Evolutionary conservation across 92 coral and sea anemone species (phyloP).

Genomic region (Palythoa heliodiscus): DNA sequence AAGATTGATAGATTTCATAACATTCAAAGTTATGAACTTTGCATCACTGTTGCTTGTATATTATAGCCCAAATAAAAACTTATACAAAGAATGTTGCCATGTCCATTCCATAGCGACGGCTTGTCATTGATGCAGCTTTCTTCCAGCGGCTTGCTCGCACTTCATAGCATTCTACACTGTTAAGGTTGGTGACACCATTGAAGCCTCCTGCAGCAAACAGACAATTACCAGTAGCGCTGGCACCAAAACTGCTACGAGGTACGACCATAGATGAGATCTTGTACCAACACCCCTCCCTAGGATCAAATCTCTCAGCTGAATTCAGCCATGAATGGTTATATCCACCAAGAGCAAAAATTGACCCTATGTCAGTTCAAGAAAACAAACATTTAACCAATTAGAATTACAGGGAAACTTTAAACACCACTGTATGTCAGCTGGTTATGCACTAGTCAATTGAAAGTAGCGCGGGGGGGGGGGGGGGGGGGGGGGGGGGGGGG

Average conservation of each 20-base stretch:
- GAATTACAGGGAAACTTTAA: too few species aligned
- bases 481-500: too few species aligned
- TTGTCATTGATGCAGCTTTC: conserved; percentile 64
- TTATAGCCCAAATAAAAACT: neutral
- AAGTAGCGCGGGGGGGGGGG: too few species aligned
- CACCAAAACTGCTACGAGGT: conserved; percentile 72
- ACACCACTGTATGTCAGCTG: too few species aligned
- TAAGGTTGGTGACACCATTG: conserved; percentile 74
- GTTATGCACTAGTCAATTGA: too few species aligned
- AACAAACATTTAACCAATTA: neutral
- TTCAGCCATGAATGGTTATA: conserved; percentile 67
- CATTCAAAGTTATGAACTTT: neutral
- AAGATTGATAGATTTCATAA: neutral
- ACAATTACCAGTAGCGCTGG: conserved; percentile 57
- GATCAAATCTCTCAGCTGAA: conserved; percentile 77
- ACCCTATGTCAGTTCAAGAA: conserved; percentile 46
- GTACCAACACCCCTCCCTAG: conserved; percentile 82
- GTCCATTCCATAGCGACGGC: conserved; percentile 75
- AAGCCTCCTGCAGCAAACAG: conserved; percentile 74
- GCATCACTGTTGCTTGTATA: too few species aligned
- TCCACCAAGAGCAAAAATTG: conserved; percentile 80
- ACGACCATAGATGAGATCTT: conserved; percentile 53
- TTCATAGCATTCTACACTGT: conserved; percentile 67
- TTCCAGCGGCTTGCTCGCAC: conserved; percentile 68
- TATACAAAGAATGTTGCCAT: conserved; percentile 53